These are phyloP conservation scores for Eulimnadia texana DNA, from an alignment of 1,140 invertebrate species.

Conservation along the genomic window DNA sequence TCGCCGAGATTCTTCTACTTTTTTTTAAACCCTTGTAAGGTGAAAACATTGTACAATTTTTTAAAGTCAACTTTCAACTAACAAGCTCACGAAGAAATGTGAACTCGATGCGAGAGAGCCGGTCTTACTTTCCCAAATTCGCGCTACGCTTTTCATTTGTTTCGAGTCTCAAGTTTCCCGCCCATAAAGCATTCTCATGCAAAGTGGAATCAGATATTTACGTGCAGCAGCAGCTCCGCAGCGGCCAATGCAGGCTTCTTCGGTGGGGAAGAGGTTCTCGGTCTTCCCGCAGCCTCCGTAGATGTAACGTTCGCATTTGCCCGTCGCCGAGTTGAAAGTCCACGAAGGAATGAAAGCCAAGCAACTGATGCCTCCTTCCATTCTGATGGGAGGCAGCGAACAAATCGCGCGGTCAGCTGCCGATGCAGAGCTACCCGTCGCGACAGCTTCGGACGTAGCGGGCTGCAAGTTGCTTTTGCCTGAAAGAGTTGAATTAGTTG, in stretches of 20 bases:
- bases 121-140: no score
- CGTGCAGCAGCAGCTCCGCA: slow-evolving; percentile 19
- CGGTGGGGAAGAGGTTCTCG: slow-evolving; percentile 25
- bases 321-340: slow-evolving; percentile 10
- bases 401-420: background rate
- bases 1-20: no score
- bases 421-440: no score
- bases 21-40: no score
- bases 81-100: no score
- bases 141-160: no score
- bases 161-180: no score
- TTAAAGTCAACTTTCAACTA: no score
- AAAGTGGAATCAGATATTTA: background rate
- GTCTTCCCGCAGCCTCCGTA: slow-evolving; percentile 30
- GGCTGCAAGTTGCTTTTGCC: background rate
- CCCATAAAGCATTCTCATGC: no score
- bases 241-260: slow-evolving; percentile 21
- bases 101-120: no score
- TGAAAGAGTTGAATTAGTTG: background rate
- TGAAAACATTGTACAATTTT: no score
- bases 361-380: slow-evolving; percentile 2
- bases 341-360: slow-evolving; percentile 13
- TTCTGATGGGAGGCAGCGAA: background rate
- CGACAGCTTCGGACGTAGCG: no score
- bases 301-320: slow-evolving; percentile 19